Base-by-base conservation (phyloP, 1,140 invertebrate species). In the Potamilus streckersoni region DNA sequence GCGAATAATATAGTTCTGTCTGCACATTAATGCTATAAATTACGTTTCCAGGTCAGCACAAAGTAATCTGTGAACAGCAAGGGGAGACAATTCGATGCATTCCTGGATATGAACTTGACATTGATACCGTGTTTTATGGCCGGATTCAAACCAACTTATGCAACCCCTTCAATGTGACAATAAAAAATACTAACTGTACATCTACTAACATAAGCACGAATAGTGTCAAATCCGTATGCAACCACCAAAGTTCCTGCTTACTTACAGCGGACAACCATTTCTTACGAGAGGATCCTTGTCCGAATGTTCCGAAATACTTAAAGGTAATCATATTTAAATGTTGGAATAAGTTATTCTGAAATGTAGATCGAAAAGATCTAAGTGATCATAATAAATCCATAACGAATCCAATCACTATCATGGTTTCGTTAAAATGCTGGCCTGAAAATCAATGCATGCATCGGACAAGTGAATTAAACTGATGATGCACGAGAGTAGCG, bases 81-180 rank as follows among this genome's bases (percentile, higher is more conserved):
- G 19, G 17, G 11, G 20, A 66, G 17, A 23, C n/a, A n/a, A 17
- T 76, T 11, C 49, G 62, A 17, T 76, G 74, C 56, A n/a, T 23
- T 20, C 74, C 74, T 17, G 74, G 74, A 0, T 14, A 38, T 38
- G 69, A 76, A 49, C 71, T 76, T 12, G 27, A 71, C 15, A 67
- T 71, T 19, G 57, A 76, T 64, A 71, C 55, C 62, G 74, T 76
- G 23, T 76, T 76, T 58, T 76, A 71, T 20, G 74, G 74, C 13
- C 27, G 74, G 17, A 56, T 55, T 8, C 66, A 38, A 55, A 61
- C 58, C 19, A 17, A 20, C 15, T 27, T 31, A 5, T 76, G 74
- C 56, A 76, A 76, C 31, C 5, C 69, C 12, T 23, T 17, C 12
- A 16, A 71, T n/a, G 16, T 16, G 20, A n/a, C 74, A 49, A 64